Evolutionary conservation across 2,888 invertebrate species (phyloP).

Genomic region (Nomada ruficornis): DNA sequence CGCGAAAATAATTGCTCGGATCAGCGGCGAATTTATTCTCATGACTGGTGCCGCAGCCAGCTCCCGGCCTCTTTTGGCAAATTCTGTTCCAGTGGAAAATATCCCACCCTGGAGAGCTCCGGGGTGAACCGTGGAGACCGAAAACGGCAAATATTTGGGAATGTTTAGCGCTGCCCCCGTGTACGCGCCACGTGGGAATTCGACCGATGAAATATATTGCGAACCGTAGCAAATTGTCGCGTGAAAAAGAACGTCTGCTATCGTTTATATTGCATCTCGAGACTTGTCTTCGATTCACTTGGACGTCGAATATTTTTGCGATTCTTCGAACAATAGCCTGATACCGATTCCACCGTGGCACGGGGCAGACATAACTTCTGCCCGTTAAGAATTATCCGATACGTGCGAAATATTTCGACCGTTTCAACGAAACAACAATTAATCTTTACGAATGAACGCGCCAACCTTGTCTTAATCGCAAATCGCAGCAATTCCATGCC

Average conservation of each 20-base stretch:
- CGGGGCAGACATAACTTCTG: too few relatives aligned
- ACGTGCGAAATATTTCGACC: neutral
- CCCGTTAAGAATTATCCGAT: neutral
- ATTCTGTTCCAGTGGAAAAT: constrained; percentile 5
- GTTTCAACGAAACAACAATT: neutral
- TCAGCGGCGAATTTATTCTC: constrained; percentile 31
- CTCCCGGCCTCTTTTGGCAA: neutral
- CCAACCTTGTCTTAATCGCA: constrained; percentile 13
- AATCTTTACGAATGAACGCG: constrained; percentile 9
- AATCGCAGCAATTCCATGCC: constrained; percentile 13
- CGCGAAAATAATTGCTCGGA: constrained; percentile 39
- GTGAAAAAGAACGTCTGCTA: neutral
- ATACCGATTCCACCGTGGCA: neutral
- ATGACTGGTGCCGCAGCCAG: too few relatives aligned
- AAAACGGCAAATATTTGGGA: constrained; percentile 37
- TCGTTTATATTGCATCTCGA: neutral
- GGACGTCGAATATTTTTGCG: neutral
- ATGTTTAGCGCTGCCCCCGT: constrained; percentile 3
- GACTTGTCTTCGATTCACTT: neutral
- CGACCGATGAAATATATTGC: neutral
- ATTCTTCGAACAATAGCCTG: neutral
- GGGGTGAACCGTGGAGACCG: constrained; percentile 4
- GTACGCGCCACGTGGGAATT: neutral
- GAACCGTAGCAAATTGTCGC: neutral
- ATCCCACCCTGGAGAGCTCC: constrained; percentile 1